Percentiles rank a stretch among this genome's conserved stretches.
Conservation (phyloP, 2,888 invertebrate genomes). For the Drosophila ochracea region DNA sequence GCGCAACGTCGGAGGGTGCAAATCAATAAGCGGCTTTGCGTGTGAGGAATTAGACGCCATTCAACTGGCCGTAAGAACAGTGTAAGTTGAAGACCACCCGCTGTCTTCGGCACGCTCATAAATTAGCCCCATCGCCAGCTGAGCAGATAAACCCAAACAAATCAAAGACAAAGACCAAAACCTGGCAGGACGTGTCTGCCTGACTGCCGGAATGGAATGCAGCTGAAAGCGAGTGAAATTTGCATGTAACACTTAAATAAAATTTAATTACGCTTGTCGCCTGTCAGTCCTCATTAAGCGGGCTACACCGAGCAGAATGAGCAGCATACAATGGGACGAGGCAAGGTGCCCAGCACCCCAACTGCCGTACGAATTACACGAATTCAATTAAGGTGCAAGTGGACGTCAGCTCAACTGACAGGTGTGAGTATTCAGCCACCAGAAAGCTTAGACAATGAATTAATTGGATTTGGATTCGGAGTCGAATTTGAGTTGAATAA, state of each 20-base stretch:
- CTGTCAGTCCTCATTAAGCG: slow-evolving; percentile 83
- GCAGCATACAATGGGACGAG: slow-evolving; percentile 1
- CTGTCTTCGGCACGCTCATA: slow-evolving; percentile 58
- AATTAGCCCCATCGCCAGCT: slow-evolving; percentile 48
- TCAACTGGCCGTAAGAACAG: slow-evolving; percentile 33
- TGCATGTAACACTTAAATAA: slow-evolving; percentile 83
- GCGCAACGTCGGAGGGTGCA: slow-evolving; percentile 45
- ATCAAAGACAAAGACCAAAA: slow-evolving; percentile 53
- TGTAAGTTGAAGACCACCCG: slow-evolving; percentile 51
- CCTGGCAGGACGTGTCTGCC: slow-evolving; percentile 23
- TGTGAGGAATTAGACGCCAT: slow-evolving; percentile 47
- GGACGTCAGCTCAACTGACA: slow-evolving; percentile 48
- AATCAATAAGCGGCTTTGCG: slow-evolving; percentile 56
- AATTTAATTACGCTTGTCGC: slow-evolving; percentile 84
- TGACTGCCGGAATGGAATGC: slow-evolving; percentile 9
- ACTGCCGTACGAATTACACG: slow-evolving; percentile 69
- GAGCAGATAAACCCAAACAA: slow-evolving; percentile 37
- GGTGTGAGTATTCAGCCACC: slow-evolving; percentile 62
- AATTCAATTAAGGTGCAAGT: slow-evolving; percentile 78
- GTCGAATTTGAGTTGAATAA: slow-evolving; percentile 10
- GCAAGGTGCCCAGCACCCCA: slow-evolving; percentile 16
- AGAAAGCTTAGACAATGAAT: slow-evolving; percentile 67
- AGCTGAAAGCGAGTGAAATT: slow-evolving; percentile 53
- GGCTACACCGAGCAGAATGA: slow-evolving; percentile 5
- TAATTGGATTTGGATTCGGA: slow-evolving; percentile 53